Evolutionary conservation across 2,888 invertebrate genomes (phyloP), one percentile per base, ranked within the genome.

Genomic region (Luperina nickerlii): DNA sequence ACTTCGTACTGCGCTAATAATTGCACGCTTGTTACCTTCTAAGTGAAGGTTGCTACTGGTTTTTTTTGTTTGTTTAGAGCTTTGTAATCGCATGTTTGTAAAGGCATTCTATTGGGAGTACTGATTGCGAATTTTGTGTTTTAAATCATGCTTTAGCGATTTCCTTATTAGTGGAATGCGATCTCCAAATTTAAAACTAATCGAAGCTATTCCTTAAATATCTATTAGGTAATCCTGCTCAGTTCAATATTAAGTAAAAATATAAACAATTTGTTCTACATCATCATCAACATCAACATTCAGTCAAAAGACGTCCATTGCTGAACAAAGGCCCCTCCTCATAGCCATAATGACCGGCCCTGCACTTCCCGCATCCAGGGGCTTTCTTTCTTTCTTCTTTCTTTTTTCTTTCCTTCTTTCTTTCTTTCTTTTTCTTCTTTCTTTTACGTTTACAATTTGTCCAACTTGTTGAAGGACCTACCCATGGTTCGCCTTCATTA

Each of bases 1-100:
- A 74, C 45, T 80, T 89, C 87, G 90, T 87, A 89, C 82, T 89
- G 89, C 74, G 88, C 87, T 90, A 92, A 92, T 84, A 91, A 85
- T 93, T 92, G 90, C 89, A 83, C 72, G 87, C 86, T 87, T 84
- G 88, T 78, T 88, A 75, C 27, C 67, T 71, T 65, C 65, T 63
- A 73, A 76, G 73, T 75, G 68, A 76, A 74, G 72, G 45, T 70
- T 66, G 54, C 74, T 74, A 74, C 68, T 72, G 65, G 75, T n/a
- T 79, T 80, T 74, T 75, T 69, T 73, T 78, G 51, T 77, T 66
- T 48, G 6, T 79, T 73, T 57, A 45, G 6, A 75, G 48, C 18
- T 72, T 65, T 27, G 27, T 27, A 9, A 60, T n/a, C 24, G 54
- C 18, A 11, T 57, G 15, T 13, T 32, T 62, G 8, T 13, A 27